Evolutionary conservation across 1,140 invertebrate genomes (phyloP), one percentile per base, ranked within the genome.

Genomic region (Metopolophium dirhodum): DNA sequence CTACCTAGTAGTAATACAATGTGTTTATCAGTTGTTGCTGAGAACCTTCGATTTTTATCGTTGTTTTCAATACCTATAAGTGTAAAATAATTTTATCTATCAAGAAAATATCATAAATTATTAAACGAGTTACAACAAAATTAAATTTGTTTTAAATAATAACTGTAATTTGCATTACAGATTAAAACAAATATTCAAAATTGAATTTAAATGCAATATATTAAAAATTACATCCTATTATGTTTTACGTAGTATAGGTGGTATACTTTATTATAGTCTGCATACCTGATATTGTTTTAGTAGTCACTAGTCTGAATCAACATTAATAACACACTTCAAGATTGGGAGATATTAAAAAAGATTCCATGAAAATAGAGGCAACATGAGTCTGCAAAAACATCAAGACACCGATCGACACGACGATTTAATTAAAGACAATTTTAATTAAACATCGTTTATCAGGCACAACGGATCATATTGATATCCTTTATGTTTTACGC

Each of bases 391-490:
- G 9, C 77, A 45, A 83, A 93, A 85, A 47, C 37, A 51, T 86
- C 83, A 68, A 85, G 35, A 93, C 85, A 86, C 77, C 35, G 49
- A 93, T 86, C 47, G 57, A 90, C 45, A 37, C 91, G 26, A 77
- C 61, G 61, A 77, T 77, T 93, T 93, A 92, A 92, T 92, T 92
- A 93, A 93, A 93, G 91, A 86, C 91, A 86, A 93, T 93, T 93
- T 93, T 93, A 93, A 93, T 86, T 93, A 93, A 93, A 93, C 91
- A 93, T 83, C 91, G 91, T 93, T 93, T 93, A 93, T 93, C 91
- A 54, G 47, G 30, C 45, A 83, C 82, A 86, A 54, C 77, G 77
- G 47, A 93, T 93, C 91, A 47, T 89, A 57, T 89, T n/a, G 54
- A 90, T 90, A 90, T 68, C 54, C 89, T 90, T 90, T 90, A 90